phyloP scores from a whole-genome alignment of 2,113 vertebrate species.

The Sarotherodon lohbergeri region DNA sequence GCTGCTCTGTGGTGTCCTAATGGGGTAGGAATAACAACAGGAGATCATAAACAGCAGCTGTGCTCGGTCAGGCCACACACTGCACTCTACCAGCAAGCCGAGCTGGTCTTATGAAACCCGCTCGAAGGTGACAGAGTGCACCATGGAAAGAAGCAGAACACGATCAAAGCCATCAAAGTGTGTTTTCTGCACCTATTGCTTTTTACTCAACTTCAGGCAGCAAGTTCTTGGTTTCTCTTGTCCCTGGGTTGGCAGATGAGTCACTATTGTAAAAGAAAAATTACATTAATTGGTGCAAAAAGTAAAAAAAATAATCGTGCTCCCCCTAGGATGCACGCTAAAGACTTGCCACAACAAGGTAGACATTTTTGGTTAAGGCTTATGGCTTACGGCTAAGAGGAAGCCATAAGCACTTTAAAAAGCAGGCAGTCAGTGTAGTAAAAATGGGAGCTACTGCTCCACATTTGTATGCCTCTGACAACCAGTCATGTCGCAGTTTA shows the following conservation, averaged over 20 bases:
- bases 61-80: constrained; percentile 39
- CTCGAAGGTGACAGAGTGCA: not conserved
- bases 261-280: not conserved
- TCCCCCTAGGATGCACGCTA: not conserved
- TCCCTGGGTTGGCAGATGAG: not conserved
- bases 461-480: not conserved
- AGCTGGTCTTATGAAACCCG: not conserved
- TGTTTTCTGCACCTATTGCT: not conserved
- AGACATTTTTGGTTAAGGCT: not conserved
- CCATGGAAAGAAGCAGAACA: not conserved
- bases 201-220: not conserved
- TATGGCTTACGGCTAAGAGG: not conserved
- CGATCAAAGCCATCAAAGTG: constrained; percentile 5
- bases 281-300: not conserved
- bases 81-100: not conserved
- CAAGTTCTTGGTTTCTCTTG: not conserved
- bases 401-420: not conserved
- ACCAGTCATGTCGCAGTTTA: not conserved
- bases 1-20: constrained; percentile 47
- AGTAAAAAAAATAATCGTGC: not conserved
- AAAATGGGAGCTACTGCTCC: not conserved
- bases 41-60: constrained; percentile 65
- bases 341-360: not conserved
- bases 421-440: not conserved
- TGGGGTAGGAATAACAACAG: constrained; percentile 53